Evolutionary conservation across 2,888 invertebrate genomes (phyloP).

Genomic region (Nymphalis urticae): DNA sequence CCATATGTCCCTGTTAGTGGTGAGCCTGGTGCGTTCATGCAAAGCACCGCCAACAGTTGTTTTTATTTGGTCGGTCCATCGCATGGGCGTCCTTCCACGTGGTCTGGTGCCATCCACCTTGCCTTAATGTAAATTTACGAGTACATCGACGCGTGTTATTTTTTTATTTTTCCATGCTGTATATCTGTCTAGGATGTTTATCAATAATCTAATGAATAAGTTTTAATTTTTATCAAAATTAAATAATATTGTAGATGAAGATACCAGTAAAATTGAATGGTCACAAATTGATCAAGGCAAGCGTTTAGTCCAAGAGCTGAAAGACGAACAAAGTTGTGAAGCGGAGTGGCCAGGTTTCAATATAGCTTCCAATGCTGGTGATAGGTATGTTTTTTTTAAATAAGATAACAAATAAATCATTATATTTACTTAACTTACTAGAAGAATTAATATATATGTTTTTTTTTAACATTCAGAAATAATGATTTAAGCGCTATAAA

Average conservation of each 20-base stretch:
- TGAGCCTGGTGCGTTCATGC: no score
- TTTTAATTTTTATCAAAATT: no score
- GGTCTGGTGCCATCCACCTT: no score
- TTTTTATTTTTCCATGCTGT: no score
- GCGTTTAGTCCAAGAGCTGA: conserved; percentile 68
- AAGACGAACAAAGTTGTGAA: conserved; percentile 47
- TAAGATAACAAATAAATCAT: no score
- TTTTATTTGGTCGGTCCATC: no score
- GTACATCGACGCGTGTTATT: no score
- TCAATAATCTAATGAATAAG: neutral
- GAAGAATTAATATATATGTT: neutral
- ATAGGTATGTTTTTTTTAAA: conserved; percentile 39
- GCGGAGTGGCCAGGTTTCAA: conserved; percentile 68
- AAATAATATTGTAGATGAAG: conserved; percentile 12
- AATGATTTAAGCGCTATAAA: conserved; percentile 57
- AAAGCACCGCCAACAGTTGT: no score
- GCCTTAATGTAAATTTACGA: no score
- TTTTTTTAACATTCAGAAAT: conserved; percentile 47
- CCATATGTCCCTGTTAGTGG: no score
- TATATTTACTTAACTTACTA: no score
- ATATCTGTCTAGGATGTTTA: neutral
- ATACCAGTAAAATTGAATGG: conserved; percentile 67
- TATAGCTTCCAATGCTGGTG: conserved; percentile 44
- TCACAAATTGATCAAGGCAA: conserved; percentile 55
- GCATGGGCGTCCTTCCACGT: no score